These are phyloP conservation scores for Anser brachyrhynchus DNA, from an alignment of 2,113 vertebrate species.

Conservation along the genomic window DNA sequence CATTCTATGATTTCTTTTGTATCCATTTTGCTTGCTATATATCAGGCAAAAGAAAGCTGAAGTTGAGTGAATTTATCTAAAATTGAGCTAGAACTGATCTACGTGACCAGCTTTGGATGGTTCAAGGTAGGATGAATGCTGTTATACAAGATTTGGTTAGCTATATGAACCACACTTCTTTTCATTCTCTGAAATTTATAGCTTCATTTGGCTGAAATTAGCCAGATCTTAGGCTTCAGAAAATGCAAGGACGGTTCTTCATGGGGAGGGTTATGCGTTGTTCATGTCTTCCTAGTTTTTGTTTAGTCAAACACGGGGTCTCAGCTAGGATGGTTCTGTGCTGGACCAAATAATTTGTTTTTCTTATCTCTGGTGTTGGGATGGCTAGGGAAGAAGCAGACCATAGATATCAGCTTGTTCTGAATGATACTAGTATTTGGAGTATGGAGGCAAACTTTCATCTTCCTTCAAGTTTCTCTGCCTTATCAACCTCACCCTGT, in stretches of 20 bases:
- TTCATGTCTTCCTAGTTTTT: neutral
- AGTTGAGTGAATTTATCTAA: neutral
- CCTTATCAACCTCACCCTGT: neutral
- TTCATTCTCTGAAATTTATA: neutral
- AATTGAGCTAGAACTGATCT: neutral
- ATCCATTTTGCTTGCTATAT: neutral
- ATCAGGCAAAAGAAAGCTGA: neutral
- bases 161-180: neutral
- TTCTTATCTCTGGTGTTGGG: neutral
- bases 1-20: neutral
- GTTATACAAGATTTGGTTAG: neutral
- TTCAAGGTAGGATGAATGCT: neutral
- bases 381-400: neutral
- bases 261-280: rapidly evolving
- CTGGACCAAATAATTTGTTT: neutral
- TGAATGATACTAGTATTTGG: neutral
- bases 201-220: neutral
- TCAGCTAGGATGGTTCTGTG: neutral
- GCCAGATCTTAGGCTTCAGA: neutral
- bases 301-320: neutral
- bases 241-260: neutral
- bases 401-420: neutral
- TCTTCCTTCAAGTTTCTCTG: neutral
- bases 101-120: neutral
- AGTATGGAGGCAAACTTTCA: neutral